Percentiles rank a stretch among this genome's conserved stretches.
phyloP scores from a whole-genome alignment of 2,113 vertebrate genomes.

The Emydocephalus ijimae region DNA sequence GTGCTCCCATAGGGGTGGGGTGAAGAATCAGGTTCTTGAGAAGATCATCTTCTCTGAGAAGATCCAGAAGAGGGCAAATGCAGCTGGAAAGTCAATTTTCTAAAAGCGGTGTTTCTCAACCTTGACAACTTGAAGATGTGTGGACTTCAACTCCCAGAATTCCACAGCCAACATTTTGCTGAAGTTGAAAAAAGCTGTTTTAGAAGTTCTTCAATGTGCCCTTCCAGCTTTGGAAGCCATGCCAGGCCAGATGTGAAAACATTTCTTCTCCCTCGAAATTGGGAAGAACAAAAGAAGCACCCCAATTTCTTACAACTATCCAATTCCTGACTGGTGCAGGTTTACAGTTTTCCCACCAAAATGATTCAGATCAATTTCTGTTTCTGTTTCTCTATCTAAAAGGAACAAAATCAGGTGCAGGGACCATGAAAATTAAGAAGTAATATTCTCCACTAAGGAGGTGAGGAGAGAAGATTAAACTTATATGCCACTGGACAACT shows the following conservation, averaged over 20 bases:
- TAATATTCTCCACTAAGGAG: not conserved
- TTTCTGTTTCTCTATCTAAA: not conserved
- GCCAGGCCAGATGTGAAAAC: not conserved
- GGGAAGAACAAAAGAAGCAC: not conserved
- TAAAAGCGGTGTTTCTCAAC: not conserved
- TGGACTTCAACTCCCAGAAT: not conserved
- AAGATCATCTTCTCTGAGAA: not conserved
- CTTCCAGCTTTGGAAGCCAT: not conserved
- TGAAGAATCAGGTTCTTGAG: not conserved
- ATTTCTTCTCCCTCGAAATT: not conserved
- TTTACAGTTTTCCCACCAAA: not conserved
- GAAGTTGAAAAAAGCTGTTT: not conserved
- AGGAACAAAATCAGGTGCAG: not conserved
- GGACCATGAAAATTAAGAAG: not conserved
- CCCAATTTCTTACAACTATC: not conserved
- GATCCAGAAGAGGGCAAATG: not conserved
- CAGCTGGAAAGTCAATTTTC: not conserved
- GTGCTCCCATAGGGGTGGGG: not conserved
- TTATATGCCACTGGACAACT: not conserved
- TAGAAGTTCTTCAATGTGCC: not conserved
- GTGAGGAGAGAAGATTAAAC: not conserved
- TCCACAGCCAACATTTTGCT: not conserved
- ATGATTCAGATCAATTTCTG: not conserved
- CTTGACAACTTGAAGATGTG: not conserved
- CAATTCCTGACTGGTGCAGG: not conserved